phyloP scores from a whole-genome alignment of 2,113 vertebrate species.

The Setophaga kirtlandii region DNA sequence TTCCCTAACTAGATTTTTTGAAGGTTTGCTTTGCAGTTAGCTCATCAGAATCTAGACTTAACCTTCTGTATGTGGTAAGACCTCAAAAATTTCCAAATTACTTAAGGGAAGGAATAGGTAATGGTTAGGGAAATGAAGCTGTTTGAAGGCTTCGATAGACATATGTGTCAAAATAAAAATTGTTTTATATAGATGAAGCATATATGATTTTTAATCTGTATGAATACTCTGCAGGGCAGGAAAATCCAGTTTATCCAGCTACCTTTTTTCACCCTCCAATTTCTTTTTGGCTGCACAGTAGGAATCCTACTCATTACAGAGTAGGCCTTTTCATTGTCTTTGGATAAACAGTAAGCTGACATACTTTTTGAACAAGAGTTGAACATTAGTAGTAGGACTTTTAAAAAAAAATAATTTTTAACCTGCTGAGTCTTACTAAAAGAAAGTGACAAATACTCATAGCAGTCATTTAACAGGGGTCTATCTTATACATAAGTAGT shows the following conservation, averaged over 20 bases:
- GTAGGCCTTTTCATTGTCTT: neutral
- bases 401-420: neutral
- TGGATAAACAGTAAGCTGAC: neutral
- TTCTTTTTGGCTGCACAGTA: neutral
- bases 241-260: neutral
- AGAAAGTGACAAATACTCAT: neutral
- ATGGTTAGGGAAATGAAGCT: neutral
- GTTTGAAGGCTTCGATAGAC: neutral
- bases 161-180: neutral
- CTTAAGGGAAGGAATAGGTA: neutral
- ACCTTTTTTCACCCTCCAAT: neutral
- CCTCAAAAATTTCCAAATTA: neutral
- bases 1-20: neutral
- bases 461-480: neutral
- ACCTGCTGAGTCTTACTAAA: neutral
- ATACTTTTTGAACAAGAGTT: neutral
- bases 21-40: neutral
- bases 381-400: neutral
- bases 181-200: neutral
- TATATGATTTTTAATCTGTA: neutral
- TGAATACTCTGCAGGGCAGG: neutral
- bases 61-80: neutral
- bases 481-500: neutral
- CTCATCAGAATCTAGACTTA: neutral
- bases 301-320: neutral